Base-by-base conservation (phyloP, 2,888 invertebrate species). In the Chydorus sphaericus region DNA sequence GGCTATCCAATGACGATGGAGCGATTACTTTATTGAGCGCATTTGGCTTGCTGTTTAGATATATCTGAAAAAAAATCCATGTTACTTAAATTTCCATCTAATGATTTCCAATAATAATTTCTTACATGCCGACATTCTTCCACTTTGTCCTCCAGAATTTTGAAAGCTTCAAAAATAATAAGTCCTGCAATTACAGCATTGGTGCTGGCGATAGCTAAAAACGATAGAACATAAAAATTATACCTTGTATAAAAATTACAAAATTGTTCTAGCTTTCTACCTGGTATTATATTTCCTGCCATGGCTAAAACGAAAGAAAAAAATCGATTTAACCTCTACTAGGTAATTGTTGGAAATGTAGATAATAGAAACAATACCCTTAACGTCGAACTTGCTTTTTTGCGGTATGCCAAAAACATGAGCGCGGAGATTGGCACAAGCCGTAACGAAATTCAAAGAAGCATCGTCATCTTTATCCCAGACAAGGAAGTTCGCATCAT, bases 241-340 rank as follows among this genome's bases (percentile, higher is more conserved):
- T 1, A 39, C 18, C 18, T 7, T 6, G 23, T 26, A 48, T 48
- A 48, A 48, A 1, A 48, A 36, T 36, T 3, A 3, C 4, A 36
- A 3, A 16, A 36, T 36, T n/a, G n/a, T n/a, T n/a, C 18, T 26
- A 8, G 11, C 14, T 44, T 14, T 4, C 44, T 44, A 44, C 44
- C 44, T 7, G 98, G 98, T 66, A 99, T 94, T 63, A 99, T 99
- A 70, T 98, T 99, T 16, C 98, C 98, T 0, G 98, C 98, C 88
- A 98, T 97, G 2, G 97, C 84, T 85, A 70, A 48, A 68, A 65
- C 56, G 16, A 31, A 16, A 54, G 28, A 36, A 54, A 54, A 38
- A 18, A n/a, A 23, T 8, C 10, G 38, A 16, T 18, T 37, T 54
- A 39, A 39, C 2, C 14, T 16, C 18, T 11, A n/a, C 31, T 7